Evolutionary conservation across 2,797 vertebrate genomes (phyloP).

Genomic region (Melanotaenia boesemani): DNA sequence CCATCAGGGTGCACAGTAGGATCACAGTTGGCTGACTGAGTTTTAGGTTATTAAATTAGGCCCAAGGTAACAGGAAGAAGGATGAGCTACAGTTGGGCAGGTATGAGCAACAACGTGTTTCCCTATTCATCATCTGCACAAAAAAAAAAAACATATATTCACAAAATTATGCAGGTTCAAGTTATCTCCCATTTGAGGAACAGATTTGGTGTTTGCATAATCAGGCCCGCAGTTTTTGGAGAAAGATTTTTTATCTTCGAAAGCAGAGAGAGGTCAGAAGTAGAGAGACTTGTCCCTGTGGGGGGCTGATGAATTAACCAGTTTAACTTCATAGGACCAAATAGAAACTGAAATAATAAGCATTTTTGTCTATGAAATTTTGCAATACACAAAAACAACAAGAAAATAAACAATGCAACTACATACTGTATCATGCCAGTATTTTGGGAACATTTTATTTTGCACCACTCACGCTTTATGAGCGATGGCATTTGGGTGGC

Average conservation of each 20-base stretch:
- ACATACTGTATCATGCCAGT: neutral
- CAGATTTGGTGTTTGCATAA: constrained; percentile 53
- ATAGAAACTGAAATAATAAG: constrained; percentile 40
- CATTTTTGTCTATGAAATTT: constrained; percentile 22
- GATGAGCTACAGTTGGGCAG: constrained; percentile 76
- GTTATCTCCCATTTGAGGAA: constrained; percentile 46
- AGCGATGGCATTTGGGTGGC: neutral
- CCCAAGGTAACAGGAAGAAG: constrained; percentile 77
- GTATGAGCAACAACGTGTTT: constrained; percentile 68
- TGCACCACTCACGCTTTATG: neutral
- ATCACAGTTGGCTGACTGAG: constrained; percentile 78
- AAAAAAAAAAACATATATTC: constrained; percentile 32
- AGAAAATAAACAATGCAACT: neutral
- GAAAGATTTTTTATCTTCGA: constrained; percentile 47
- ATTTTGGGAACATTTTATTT: neutral
- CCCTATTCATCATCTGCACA: constrained; percentile 69
- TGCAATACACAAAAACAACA: constrained; percentile 16
- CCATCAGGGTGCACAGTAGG: constrained; percentile 81
- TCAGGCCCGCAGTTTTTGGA: constrained; percentile 29
- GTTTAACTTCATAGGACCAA: constrained; percentile 44
- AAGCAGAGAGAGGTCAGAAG: constrained; percentile 52
- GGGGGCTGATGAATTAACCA: constrained; percentile 6
- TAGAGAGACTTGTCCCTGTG: constrained; percentile 36
- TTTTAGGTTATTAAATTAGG: constrained; percentile 81
- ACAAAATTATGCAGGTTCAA: constrained; percentile 58